Conservation (phyloP, 92 coral and sea anemone species). For the Diadumene lineata region DNA sequence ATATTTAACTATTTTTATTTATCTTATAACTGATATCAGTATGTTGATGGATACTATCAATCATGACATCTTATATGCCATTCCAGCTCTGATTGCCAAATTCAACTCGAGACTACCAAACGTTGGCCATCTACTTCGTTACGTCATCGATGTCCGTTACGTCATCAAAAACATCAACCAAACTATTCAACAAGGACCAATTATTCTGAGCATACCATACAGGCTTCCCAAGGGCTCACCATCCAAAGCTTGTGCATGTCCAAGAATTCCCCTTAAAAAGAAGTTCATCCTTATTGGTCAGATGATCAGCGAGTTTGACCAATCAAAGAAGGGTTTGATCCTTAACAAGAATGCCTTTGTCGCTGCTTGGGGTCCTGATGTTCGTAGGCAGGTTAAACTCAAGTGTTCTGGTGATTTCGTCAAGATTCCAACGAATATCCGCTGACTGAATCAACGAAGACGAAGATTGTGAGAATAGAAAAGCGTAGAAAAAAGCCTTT, state of each 20-base stretch:
- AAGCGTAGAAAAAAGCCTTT: no score
- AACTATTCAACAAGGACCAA: slow-evolving; percentile 24
- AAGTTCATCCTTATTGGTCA: slow-evolving; percentile 55
- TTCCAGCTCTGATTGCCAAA: slow-evolving; percentile 45
- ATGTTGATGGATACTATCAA: no score
- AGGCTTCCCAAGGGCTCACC: background rate
- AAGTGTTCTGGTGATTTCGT: slow-evolving; percentile 23
- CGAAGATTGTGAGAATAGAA: background rate
- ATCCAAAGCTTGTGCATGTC: slow-evolving; percentile 51
- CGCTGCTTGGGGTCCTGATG: slow-evolving; percentile 27
- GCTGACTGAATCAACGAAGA: background rate
- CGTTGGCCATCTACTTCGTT: slow-evolving; percentile 36
- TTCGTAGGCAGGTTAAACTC: slow-evolving; percentile 13
- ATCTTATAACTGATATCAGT: no score
- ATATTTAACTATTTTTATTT: no score
- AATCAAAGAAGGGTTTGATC: slow-evolving; percentile 20
- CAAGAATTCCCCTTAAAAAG: slow-evolving; percentile 42
- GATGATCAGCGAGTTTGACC: background rate
- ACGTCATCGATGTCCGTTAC: slow-evolving; percentile 29
- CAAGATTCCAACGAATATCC: slow-evolving; percentile 19
- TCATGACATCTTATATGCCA: no score
- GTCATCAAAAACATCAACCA: slow-evolving; percentile 46
- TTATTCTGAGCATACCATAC: slow-evolving; percentile 57
- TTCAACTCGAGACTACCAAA: slow-evolving; percentile 30
- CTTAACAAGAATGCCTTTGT: slow-evolving; percentile 25